Evolutionary conservation across 2,113 vertebrate genomes (phyloP).

Genomic region (Epinephelus fuscoguttatus): DNA sequence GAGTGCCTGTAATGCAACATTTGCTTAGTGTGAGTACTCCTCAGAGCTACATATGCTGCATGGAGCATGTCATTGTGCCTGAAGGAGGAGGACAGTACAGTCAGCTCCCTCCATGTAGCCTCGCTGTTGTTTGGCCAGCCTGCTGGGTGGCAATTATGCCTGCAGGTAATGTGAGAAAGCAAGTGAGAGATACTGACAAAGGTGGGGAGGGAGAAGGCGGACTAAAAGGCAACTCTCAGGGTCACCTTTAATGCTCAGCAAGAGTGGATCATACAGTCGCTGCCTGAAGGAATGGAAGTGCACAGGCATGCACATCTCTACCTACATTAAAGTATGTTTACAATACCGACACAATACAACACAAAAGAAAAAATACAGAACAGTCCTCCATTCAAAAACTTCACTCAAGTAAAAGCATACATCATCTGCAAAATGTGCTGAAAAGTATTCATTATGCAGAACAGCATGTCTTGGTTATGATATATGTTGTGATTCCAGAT

Average conservation of each 20-base stretch:
- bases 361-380: not conserved
- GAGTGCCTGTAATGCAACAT: constrained; percentile 38
- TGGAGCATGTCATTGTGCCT: constrained; percentile 55
- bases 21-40: constrained; percentile 34
- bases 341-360: no score
- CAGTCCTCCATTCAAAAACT: not conserved
- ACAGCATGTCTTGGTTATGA: not conserved
- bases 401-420: not conserved
- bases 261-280: not conserved
- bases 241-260: constrained; percentile 56
- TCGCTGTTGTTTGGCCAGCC: constrained; percentile 50
- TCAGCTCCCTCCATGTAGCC: constrained; percentile 60
- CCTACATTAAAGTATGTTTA: not conserved
- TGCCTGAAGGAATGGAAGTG: not conserved
- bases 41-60: constrained; percentile 43
- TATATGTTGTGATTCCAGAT: no score
- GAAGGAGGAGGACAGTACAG: constrained; percentile 44
- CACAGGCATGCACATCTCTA: not conserved
- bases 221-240: constrained; percentile 31
- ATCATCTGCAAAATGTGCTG: not conserved
- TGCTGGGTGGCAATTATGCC: constrained; percentile 63
- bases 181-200: not conserved
- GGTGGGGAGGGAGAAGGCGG: not conserved
- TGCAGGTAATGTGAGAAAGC: constrained; percentile 44
- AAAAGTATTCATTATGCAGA: not conserved